phyloP scores from a whole-genome alignment of 92 coral and sea anemone genomes.

The Siderastrea radians region DNA sequence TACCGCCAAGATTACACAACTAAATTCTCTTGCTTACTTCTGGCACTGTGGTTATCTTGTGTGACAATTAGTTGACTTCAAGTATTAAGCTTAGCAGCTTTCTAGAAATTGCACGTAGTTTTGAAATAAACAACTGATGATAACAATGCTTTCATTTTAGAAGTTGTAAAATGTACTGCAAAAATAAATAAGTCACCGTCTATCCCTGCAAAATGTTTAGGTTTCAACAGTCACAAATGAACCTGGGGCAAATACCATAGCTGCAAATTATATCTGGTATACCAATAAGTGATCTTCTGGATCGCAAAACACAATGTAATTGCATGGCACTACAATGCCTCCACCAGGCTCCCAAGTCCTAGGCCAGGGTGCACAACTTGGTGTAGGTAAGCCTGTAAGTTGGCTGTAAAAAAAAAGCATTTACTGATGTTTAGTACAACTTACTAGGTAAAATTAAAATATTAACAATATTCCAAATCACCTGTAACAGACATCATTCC shows the following conservation, averaged over 20 bases:
- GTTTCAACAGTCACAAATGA: conserved; percentile 13
- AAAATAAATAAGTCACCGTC: neutral
- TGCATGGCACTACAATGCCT: conserved; percentile 41
- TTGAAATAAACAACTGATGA: neutral
- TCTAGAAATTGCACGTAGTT: neutral
- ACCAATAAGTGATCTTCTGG: conserved; percentile 24
- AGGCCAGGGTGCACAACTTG: conserved; percentile 40
- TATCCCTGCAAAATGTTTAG: conserved; percentile 11
- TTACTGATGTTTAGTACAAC: too few species aligned
- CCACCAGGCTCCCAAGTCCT: conserved; percentile 33
- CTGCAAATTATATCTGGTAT: conserved; percentile 5
- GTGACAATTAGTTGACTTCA: neutral
- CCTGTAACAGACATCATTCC: neutral
- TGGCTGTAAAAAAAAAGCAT: conserved; percentile 17
- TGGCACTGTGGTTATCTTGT: conserved; percentile 11
- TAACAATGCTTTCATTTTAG: neutral
- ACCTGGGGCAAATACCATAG: conserved; percentile 26
- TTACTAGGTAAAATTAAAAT: neutral
- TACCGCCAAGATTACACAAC: neutral
- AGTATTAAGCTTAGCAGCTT: neutral
- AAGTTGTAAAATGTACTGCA: neutral
- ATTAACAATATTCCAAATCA: conserved; percentile 22
- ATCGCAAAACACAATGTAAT: neutral
- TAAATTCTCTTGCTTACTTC: neutral
- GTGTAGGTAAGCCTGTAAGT: conserved; percentile 33